These are phyloP conservation scores for Seriola dumerili DNA, from an alignment of 2,113 vertebrate species.

Conservation along the genomic window DNA sequence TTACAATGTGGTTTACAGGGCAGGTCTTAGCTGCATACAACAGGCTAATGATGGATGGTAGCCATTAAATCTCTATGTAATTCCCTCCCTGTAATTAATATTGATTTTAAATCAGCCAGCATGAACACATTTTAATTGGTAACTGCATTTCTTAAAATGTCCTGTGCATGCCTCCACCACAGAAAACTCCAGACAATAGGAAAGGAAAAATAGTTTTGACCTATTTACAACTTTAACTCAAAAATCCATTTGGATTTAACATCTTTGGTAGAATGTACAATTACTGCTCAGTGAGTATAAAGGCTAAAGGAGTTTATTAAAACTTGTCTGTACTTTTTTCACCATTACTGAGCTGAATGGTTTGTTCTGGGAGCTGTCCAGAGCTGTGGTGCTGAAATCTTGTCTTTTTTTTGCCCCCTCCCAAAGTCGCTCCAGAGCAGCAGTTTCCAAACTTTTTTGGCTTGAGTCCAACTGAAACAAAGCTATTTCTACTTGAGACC, in stretches of 20 bases:
- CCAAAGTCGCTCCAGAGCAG: neutral
- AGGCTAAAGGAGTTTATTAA: neutral
- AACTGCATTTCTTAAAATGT: constrained; percentile 32
- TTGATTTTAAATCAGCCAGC: constrained; percentile 60
- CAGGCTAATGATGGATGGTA: constrained; percentile 56
- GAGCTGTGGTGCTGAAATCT: constrained; percentile 67
- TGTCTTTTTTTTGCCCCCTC: neutral
- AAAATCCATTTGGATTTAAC: constrained; percentile 1
- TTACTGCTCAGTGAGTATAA: neutral
- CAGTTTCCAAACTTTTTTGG: neutral
- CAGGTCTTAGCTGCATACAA: constrained; percentile 54
- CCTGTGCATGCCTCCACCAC: neutral
- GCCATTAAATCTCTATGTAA: constrained; percentile 62
- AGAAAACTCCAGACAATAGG: neutral
- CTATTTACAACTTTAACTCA: neutral
- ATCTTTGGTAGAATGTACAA: neutral
- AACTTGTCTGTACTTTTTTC: neutral
- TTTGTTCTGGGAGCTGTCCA: constrained; percentile 70
- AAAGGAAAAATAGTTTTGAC: neutral
- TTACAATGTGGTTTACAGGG: constrained; percentile 56
- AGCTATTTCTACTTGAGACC: neutral
- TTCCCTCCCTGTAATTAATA: constrained; percentile 60
- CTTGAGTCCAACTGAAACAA: neutral
- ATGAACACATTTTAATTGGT: constrained; percentile 56
- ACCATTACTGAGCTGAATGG: neutral